A percentile compares a stretch with the other conserved stretches of the same genome.
Evolutionary conservation across 2,113 vertebrate genomes (phyloP).

Genomic region (Petroica traversi): DNA sequence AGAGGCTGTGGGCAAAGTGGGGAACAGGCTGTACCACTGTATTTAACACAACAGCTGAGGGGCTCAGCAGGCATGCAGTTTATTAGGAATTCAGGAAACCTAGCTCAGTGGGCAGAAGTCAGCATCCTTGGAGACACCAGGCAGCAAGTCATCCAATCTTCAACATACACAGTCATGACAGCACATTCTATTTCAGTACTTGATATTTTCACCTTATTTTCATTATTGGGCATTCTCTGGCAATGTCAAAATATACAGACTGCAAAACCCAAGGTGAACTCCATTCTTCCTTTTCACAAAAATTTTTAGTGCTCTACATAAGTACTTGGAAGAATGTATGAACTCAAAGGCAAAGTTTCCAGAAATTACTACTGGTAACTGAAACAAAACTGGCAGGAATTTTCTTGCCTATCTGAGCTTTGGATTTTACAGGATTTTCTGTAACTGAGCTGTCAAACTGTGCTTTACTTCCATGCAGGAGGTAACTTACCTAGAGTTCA

Average conservation of each 20-base stretch:
- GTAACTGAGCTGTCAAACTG: background rate
- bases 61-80: background rate
- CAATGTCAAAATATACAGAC: background rate
- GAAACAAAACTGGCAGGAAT: background rate
- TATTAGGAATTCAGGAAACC: background rate
- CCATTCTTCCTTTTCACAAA: background rate
- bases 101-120: background rate
- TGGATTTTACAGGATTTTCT: background rate
- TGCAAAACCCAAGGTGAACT: background rate
- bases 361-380: constrained; percentile 25
- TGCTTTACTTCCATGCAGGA: background rate
- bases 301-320: background rate
- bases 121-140: background rate
- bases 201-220: constrained; percentile 29
- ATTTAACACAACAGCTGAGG: background rate
- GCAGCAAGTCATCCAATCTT: background rate
- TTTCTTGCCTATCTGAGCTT: background rate
- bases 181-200: constrained; percentile 2
- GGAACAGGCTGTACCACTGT: background rate
- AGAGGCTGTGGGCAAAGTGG: background rate
- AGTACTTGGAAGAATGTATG: background rate
- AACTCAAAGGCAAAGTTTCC: background rate
- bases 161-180: background rate
- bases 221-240: background rate
- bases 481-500: background rate